Evolutionary conservation across 1,140 invertebrate genomes (phyloP).

Genomic region (Cardiocondyla obscurior): DNA sequence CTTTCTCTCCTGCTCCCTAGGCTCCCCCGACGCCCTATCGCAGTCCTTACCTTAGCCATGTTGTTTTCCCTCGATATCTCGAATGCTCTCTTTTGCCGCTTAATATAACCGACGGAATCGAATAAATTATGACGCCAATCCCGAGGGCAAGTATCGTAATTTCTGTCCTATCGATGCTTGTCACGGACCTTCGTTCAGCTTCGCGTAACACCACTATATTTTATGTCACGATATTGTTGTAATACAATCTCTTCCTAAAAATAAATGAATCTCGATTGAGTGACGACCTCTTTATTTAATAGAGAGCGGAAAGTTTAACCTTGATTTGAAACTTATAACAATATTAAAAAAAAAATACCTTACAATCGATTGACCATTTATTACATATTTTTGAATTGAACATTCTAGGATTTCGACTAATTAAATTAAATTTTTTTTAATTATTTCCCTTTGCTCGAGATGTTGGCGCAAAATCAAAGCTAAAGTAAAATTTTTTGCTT

Average conservation of each 20-base stretch:
- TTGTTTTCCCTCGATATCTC: neutral
- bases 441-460: too few relatives aligned
- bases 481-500: neutral
- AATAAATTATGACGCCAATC: constrained; percentile 41
- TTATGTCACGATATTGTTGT: neutral
- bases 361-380: neutral
- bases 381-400: neutral
- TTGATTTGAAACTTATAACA: neutral
- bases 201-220: neutral
- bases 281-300: neutral
- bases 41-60: neutral
- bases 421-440: neutral
- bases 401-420: neutral
- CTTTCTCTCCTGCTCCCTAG: neutral
- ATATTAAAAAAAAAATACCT: neutral
- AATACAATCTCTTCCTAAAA: neutral
- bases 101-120: constrained; percentile 46
- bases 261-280: neutral
- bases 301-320: neutral
- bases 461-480: neutral
- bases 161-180: neutral
- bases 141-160: constrained; percentile 23
- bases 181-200: neutral
- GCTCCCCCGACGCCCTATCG: neutral
- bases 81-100: neutral